Evolutionary conservation across 2,797 vertebrate species (phyloP), one percentile per base, ranked within the genome.

Genomic region (Balearica regulorum): DNA sequence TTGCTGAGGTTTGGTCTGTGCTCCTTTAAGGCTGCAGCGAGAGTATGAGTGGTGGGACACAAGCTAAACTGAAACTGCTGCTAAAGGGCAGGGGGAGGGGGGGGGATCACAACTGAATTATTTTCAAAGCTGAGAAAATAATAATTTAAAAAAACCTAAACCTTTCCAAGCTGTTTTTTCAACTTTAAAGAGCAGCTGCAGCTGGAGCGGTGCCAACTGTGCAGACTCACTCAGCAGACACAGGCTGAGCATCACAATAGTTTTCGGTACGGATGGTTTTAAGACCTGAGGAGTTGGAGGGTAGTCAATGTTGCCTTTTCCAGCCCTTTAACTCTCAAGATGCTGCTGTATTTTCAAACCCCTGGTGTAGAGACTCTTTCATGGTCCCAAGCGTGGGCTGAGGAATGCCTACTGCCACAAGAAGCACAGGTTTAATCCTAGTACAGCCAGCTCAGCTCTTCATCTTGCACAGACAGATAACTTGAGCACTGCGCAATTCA

Each of bases 161-260:
- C 13, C 55, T 76, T 84, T 86, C 79, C 57, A 84, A 94, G 48
- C 35, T 58, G 37, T 92, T 88, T 94, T 94, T 92, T 64, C 46
- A 51, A 48, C 90, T 93, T 95, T 96, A 93, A 95, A 96, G 83
- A 96, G 76, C 94, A 97, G 96, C 94, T 97, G 96, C 83, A 90
- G 69, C 78, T 85, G 92, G 93, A 93, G 18, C 14, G 48, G 22
- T 75, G 97, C 97, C 96, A 95, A 48, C 43, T 49, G 65, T 51
- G 64, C 87, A 92, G 91, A 60, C 83, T 95, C 70, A 22, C 76
- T 95, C 70, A 83, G 81, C 79, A 96, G 92, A 95, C 87, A 66
- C 21, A 69, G 75, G 43, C 88, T 87, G 90, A 94, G 90, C 55
- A 48, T 85, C 88, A 90, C 95, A 96, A 87, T 71, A 91, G 88